Evolutionary conservation across 1,140 invertebrate genomes (phyloP).

Genomic region (Anoplolepis gracilipes): DNA sequence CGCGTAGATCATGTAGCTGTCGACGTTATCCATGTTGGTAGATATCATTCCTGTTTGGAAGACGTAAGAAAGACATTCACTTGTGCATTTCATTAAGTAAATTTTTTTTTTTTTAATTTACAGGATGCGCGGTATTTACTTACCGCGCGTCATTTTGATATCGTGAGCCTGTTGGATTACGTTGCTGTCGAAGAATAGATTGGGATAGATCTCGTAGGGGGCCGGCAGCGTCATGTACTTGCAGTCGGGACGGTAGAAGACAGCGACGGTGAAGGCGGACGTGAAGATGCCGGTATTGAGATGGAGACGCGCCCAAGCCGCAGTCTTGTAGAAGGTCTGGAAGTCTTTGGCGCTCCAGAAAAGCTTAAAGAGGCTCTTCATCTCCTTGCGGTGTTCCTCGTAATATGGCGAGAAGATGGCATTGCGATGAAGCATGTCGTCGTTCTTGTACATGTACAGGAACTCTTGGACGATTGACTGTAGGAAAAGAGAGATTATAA

Average conservation of each 20-base stretch:
- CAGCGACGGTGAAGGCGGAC: conserved; percentile 87
- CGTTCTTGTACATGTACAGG: conserved; percentile 86
- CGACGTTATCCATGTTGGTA: conserved; percentile 66
- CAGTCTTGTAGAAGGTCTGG: conserved; percentile 82
- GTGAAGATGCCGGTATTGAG: conserved; percentile 89
- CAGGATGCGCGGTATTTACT: background rate
- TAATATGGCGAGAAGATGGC: conserved; percentile 88
- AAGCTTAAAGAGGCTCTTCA: conserved; percentile 88
- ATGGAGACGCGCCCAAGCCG: conserved; percentile 87
- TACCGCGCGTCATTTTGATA: conserved; percentile 86
- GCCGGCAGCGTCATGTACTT: conserved; percentile 88
- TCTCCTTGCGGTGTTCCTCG: conserved; percentile 88
- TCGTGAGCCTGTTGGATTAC: conserved; percentile 88
- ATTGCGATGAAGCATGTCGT: conserved; percentile 87
- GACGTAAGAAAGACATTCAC: background rate
- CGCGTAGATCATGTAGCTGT: conserved; percentile 79
- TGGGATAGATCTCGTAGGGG: conserved; percentile 90
- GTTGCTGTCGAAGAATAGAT: conserved; percentile 87
- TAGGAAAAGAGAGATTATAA: conserved; percentile 62
- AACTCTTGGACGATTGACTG: conserved; percentile 88
- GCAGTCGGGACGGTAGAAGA: conserved; percentile 88
- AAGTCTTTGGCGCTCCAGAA: conserved; percentile 89
- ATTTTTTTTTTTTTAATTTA: background rate
- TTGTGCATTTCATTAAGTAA: background rate
- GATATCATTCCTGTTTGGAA: conserved; percentile 25